A percentile compares a stretch with the other conserved stretches of the same genome.
These are phyloP conservation scores for Pluvialis apricaria DNA, from an alignment of 2,113 vertebrate species.

Conservation along the genomic window DNA sequence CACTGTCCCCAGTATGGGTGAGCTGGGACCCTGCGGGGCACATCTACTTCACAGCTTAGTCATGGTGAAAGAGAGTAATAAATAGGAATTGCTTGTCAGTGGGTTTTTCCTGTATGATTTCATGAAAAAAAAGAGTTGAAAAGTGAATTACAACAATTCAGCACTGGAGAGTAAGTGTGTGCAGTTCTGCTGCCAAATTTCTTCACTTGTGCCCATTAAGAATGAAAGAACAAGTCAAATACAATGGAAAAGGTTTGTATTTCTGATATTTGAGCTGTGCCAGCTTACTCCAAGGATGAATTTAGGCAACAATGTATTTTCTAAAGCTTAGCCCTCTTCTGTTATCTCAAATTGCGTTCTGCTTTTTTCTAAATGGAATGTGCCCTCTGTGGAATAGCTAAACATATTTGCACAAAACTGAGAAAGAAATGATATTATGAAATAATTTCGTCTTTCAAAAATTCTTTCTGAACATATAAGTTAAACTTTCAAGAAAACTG, in stretches of 20 bases:
- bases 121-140: neutral
- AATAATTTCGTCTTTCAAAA: conserved; percentile 19
- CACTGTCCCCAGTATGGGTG: neutral
- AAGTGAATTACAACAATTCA: neutral
- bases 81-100: neutral
- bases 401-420: neutral
- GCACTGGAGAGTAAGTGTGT: neutral
- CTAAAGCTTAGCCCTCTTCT: neutral
- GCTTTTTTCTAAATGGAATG: neutral
- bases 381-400: neutral
- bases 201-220: neutral
- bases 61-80: neutral
- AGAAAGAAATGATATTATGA: neutral
- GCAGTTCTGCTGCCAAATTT: neutral
- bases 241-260: neutral
- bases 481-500: neutral
- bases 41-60: neutral
- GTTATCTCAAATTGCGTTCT: neutral
- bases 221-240: conserved; percentile 14
- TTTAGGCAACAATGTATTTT: neutral
- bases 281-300: neutral
- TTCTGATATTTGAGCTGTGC: conserved; percentile 7
- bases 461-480: neutral
- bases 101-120: neutral
- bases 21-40: neutral